phyloP scores from a whole-genome alignment of 2,888 invertebrate species.

The Ophion costatus region DNA sequence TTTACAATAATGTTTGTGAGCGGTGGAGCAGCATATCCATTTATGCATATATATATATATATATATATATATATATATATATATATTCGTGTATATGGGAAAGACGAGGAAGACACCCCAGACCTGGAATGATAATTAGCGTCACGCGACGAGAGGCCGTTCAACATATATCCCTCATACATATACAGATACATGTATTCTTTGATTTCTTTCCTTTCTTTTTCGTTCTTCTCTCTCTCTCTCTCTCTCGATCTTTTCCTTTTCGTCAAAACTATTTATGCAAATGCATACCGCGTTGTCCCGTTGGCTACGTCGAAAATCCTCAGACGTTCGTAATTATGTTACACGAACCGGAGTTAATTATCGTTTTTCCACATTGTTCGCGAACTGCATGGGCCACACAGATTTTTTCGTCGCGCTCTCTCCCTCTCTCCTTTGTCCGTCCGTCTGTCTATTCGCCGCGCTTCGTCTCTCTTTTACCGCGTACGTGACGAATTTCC shows the following conservation, averaged over 20 bases:
- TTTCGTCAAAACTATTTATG: slow-evolving; percentile 66
- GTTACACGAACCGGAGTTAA: slow-evolving; percentile 48
- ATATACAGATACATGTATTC: slow-evolving; percentile 13
- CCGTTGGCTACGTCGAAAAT: neutral
- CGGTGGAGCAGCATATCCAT: slow-evolving; percentile 26
- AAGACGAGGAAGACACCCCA: slow-evolving; percentile 51
- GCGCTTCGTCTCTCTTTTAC: neutral
- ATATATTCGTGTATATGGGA: slow-evolving; percentile 11
- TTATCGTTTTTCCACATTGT: slow-evolving; percentile 30
- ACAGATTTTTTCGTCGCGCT: neutral
- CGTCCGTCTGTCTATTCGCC: neutral
- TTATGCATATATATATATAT: slow-evolving; percentile 14
- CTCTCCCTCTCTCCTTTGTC: neutral
- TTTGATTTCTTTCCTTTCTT: slow-evolving; percentile 12
- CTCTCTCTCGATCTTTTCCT: slow-evolving; percentile 29
- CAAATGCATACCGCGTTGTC: slow-evolving; percentile 51
- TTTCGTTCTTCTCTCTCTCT: neutral
- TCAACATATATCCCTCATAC: slow-evolving; percentile 61
- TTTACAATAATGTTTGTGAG: slow-evolving; percentile 59
- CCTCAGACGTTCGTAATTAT: slow-evolving; percentile 7
- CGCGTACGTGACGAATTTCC: neutral
- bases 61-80: slow-evolving; percentile 20
- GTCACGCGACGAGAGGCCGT: slow-evolving; percentile 70
- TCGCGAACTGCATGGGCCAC: neutral
- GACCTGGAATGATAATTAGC: slow-evolving; percentile 71